Conservation (phyloP, 2,113 vertebrate species). For the Oreotragus oreotragus region DNA sequence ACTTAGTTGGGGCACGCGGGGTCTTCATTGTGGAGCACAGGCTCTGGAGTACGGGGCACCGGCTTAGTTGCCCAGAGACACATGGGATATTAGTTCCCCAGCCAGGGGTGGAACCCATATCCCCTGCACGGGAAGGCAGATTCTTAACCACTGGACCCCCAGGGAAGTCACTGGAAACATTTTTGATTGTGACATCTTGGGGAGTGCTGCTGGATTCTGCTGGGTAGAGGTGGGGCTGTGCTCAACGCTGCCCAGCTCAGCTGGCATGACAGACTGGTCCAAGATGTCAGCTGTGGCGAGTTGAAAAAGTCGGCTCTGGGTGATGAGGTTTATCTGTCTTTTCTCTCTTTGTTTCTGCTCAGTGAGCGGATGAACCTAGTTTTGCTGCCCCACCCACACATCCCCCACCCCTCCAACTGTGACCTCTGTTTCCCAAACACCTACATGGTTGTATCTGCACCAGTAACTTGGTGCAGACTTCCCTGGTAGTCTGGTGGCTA, state of each 20-base stretch:
- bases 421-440: neutral
- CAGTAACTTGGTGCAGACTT: neutral
- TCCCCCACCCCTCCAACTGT: no score
- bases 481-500: neutral
- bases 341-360: neutral
- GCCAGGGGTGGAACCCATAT: neutral
- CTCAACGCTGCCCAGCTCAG: neutral
- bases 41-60: neutral
- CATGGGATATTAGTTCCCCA: neutral
- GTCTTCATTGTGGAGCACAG: neutral
- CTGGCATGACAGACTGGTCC: no score
- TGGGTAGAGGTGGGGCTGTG: neutral
- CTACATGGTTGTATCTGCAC: rapidly evolving
- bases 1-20: neutral
- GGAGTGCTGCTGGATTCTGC: neutral
- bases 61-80: neutral
- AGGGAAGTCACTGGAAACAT: neutral
- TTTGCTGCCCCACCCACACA: neutral
- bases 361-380: neutral
- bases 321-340: neutral
- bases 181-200: neutral
- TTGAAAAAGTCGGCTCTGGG: neutral
- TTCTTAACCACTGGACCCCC: neutral
- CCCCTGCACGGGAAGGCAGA: neutral
- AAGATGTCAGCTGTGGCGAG: rapidly evolving